Evolutionary conservation across 2,113 vertebrate genomes (phyloP), one percentile per base, ranked within the genome.

Genomic region (Junco hyemalis): DNA sequence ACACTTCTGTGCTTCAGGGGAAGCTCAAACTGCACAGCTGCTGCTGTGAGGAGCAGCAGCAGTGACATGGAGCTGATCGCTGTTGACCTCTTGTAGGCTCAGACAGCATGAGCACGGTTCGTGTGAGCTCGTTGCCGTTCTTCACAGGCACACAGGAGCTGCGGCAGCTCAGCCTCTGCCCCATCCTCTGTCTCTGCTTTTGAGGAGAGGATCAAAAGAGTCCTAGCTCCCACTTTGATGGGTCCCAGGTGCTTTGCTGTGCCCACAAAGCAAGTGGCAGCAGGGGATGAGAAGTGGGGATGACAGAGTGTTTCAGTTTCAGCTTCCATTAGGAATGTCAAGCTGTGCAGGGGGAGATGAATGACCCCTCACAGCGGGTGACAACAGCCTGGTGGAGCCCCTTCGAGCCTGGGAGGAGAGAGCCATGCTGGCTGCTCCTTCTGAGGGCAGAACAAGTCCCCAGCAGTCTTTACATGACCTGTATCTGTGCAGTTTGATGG

Each of bases 401-500:
- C n/a, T 51, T 81, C 36, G 2, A 45, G n/a, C n/a, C 38, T 73
- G 69, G 38, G 29, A 90, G 72, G 65, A 87, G 44, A 79, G 40
- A 18, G 13, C 50, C 19, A 1, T 38, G 51, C 86, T 70, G 72
- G 31, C 76, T 72, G 77, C 86, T 74, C 22, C 26, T 56, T 83
- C 76, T 53, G 74, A 92, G 88, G 42, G 71, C 59, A 66, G 76
- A 48, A 86, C 60, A 63, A 81, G 73, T 63, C 44, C 38, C 80
- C 40, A 40, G 72, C 61, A 87, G 77, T 60, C 83, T 91, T 91
- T 48, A 73, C n/a, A 12, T 79, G 80, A 91, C 83, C 86, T 56
- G 25, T 64, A 40, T 78, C 86, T 53, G 44, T 88, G 92, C 76
- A 33, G 60, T 90, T 80, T 86, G 74, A 86, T 60, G 77, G 89